phyloP scores from a whole-genome alignment of 2,113 vertebrate species.

The Hippocampus abdominalis region DNA sequence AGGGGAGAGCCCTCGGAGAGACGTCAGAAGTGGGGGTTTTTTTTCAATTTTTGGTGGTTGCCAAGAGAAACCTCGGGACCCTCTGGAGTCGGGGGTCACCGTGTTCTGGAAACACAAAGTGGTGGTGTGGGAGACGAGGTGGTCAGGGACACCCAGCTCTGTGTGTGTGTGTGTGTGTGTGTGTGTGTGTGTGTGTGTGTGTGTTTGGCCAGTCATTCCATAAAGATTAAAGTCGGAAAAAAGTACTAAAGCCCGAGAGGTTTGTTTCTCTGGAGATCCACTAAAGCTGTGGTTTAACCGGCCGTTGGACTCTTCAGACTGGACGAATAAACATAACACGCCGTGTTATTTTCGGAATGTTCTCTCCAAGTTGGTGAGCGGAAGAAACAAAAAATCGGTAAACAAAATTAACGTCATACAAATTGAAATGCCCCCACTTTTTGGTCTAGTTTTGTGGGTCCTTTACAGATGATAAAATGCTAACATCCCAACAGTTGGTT shows the following conservation, averaged over 20 bases:
- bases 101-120: constrained; percentile 15
- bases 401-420: too few species aligned
- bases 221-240: constrained; percentile 1
- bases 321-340: background rate
- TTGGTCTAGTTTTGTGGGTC: too few species aligned
- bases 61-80: constrained; percentile 66
- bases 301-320: background rate
- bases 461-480: too few species aligned
- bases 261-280: constrained; percentile 9
- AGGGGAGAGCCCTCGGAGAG: constrained; percentile 47
- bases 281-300: background rate
- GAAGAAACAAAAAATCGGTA: background rate
- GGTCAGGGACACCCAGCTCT: background rate
- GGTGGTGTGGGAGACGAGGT: constrained; percentile 7
- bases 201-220: constrained; percentile 29
- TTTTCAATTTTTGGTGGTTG: constrained; percentile 42
- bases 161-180: constrained; percentile 11
- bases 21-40: constrained; percentile 13
- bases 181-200: background rate
- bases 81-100: constrained; percentile 28
- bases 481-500: too few species aligned
- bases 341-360: background rate
- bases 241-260: background rate
- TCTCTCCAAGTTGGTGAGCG: too few species aligned
- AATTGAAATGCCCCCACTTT: too few species aligned